phyloP scores from a whole-genome alignment of 2,113 vertebrate genomes.

The Okapia johnstoni region DNA sequence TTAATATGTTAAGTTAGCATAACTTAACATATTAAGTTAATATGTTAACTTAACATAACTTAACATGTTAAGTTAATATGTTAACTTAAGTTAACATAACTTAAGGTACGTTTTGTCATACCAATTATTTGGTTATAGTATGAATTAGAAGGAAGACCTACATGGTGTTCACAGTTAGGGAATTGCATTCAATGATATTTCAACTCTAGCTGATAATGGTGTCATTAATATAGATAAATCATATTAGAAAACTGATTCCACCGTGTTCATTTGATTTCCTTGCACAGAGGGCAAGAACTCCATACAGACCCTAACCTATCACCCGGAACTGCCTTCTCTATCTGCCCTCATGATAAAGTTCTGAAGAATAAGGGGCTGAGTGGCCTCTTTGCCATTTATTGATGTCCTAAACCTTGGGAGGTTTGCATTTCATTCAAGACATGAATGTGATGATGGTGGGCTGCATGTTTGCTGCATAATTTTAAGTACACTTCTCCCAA shows the following conservation, averaged over 20 bases:
- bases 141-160: background rate
- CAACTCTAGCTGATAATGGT: background rate
- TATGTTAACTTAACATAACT: too few species aligned
- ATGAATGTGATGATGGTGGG: background rate
- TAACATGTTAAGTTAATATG: too few species aligned
- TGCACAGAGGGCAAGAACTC: background rate
- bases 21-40: too few species aligned
- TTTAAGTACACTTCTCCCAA: background rate
- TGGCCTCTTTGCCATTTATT: background rate
- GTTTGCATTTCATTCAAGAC: constrained; percentile 1
- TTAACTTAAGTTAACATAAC: too few species aligned
- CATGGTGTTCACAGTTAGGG: background rate
- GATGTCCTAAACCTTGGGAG: background rate
- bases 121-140: background rate
- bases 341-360: background rate
- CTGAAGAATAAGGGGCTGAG: background rate
- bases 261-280: background rate
- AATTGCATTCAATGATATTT: background rate
- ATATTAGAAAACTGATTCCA: background rate
- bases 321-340: background rate
- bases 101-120: background rate
- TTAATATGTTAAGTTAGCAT: too few species aligned
- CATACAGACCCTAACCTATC: background rate
- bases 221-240: background rate
- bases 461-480: background rate